A percentile compares a stretch with the other conserved stretches of the same genome.
Evolutionary conservation across 1,140 invertebrate genomes (phyloP).

Genomic region (Odontomachus brunneus): DNA sequence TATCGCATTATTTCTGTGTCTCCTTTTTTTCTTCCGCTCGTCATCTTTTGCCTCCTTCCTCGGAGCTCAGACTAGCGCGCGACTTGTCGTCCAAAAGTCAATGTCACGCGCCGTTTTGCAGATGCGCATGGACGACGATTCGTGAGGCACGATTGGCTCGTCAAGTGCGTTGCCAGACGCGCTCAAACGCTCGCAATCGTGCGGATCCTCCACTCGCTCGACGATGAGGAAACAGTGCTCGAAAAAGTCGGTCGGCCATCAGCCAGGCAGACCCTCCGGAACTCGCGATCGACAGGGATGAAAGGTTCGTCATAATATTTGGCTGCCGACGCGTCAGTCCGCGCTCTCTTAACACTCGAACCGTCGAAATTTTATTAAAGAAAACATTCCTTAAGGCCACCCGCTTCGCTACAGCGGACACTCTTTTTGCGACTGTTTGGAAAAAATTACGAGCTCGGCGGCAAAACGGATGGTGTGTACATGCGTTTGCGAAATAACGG

Average conservation of each 20-base stretch:
- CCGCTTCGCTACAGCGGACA: no score
- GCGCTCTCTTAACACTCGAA: neutral
- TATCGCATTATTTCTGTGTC: slow-evolving; percentile 12
- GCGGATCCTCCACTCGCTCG: neutral
- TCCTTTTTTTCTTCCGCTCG: slow-evolving; percentile 2
- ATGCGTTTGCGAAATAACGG: no score
- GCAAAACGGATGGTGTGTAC: no score
- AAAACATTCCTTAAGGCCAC: slow-evolving; percentile 11
- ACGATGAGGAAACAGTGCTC: slow-evolving; percentile 49
- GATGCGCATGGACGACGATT: slow-evolving; percentile 12
- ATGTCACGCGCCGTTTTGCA: slow-evolving; percentile 26
- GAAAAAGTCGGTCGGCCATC: slow-evolving; percentile 21
- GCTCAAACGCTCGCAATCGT: neutral
- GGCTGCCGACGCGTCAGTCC: neutral
- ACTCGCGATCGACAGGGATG: slow-evolving; percentile 52
- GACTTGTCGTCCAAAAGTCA: slow-evolving; percentile 1
- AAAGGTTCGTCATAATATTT: slow-evolving; percentile 42
- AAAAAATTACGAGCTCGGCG: neutral
- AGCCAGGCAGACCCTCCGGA: slow-evolving; percentile 13
- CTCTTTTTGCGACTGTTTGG: neutral
- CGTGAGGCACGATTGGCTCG: slow-evolving; percentile 18
- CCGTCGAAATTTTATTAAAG: neutral
- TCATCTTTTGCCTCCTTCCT: no score
- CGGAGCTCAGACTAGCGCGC: neutral
- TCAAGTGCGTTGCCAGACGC: slow-evolving; percentile 33